Evolutionary conservation across 2,113 vertebrate genomes (phyloP), one percentile per base, ranked within the genome.

Genomic region (Strix uralensis): DNA sequence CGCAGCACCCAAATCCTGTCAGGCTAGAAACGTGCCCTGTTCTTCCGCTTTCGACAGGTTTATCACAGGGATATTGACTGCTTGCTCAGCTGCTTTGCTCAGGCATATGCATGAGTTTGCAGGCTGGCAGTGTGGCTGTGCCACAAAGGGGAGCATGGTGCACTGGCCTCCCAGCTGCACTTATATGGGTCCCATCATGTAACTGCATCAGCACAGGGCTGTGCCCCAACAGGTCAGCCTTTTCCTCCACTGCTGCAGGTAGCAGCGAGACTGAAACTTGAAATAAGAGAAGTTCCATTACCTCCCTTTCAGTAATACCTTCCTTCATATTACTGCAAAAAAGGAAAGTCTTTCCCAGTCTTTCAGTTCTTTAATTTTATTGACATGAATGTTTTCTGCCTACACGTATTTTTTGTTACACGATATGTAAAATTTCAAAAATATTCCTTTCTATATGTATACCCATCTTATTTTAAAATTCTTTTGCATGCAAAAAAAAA

Each of bases 101-200:
- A 83, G 29, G 70, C 40, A 42, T 3, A 1, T 3, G 1, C 29
- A 21, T 13, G 46, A 67, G 73, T 17, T 20, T 5, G 25, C 52
- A 44, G n/a, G 65, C 34, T 38, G 9, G 42, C n/a, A 23, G 44
- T 1, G 0, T 1, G 75, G 32, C 75, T 55, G 54, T 36, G 92
- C 55, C 72, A 34, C 67, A 7, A 11, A 42, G 13, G 12, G n/a
- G 7, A 38, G 13, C 0, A 1, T 4, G 42, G 13, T 12, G 40
- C 7, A 4, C 46, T 13, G 5, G 13, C 5, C 13, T 57, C 38
- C 26, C 2, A 1, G 16, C 22, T 20, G 67, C 21, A 2, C 14
- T 34, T 11, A 16, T 9, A 3, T 11, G 8, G 32, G 19, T 38
- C 30, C 57, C 13, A 75, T 22, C 29, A 67, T 4, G 17, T 4